Evolutionary conservation across 1,140 invertebrate genomes (phyloP).

Genomic region (Akabosia matsudoensis): DNA sequence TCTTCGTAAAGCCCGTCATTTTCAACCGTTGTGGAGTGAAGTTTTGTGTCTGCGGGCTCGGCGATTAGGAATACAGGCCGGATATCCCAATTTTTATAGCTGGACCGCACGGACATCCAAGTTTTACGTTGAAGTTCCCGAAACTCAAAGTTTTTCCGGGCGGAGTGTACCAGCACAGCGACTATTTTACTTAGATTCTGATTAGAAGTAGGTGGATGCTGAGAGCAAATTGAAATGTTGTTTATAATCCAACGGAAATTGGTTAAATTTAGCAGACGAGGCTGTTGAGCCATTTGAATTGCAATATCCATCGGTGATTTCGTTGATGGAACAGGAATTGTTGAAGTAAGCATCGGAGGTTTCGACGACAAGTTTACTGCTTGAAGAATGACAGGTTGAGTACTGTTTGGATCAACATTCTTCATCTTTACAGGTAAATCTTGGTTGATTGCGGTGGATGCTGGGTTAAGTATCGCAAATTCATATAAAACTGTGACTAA

Average conservation of each 20-base stretch:
- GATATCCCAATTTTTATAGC: slow-evolving; percentile 40
- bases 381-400: too few relatives aligned
- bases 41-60: slow-evolving; percentile 23
- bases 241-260: neutral
- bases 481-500: too few relatives aligned
- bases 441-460: too few relatives aligned
- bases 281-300: too few relatives aligned
- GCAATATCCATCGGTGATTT: too few relatives aligned
- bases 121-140: slow-evolving; percentile 50
- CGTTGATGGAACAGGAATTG: too few relatives aligned
- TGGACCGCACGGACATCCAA: slow-evolving; percentile 44
- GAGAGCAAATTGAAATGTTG: neutral
- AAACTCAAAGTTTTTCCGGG: slow-evolving; percentile 51
- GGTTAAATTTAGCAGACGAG: neutral
- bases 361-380: too few relatives aligned
- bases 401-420: too few relatives aligned
- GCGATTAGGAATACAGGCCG: slow-evolving; percentile 50
- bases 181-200: neutral
- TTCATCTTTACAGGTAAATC: too few relatives aligned
- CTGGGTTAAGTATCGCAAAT: too few relatives aligned
- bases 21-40: neutral
- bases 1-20: slow-evolving; percentile 29
- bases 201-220: neutral
- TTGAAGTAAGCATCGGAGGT: too few relatives aligned
- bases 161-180: slow-evolving; percentile 49